A percentile compares a stretch with the other conserved stretches of the same genome.
Evolutionary conservation across 2,113 vertebrate genomes (phyloP).

Genomic region (Aptenodytes patagonicus): DNA sequence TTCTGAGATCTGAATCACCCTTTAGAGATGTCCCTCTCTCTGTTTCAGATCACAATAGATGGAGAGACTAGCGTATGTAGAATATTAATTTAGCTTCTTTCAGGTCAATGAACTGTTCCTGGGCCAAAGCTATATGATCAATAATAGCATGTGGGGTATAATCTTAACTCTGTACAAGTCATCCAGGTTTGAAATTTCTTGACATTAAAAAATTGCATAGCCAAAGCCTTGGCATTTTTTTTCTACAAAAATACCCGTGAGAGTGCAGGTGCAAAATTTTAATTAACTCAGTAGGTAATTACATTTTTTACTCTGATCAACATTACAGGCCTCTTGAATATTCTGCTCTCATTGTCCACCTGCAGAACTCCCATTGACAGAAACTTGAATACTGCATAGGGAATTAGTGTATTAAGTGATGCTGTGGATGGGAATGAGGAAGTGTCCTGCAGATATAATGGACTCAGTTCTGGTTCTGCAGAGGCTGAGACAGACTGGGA

Average conservation of each 20-base stretch:
- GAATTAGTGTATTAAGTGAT: not conserved
- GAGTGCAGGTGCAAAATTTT: slow-evolving; percentile 30
- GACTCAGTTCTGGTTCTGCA: not conserved
- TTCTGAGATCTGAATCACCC: not conserved
- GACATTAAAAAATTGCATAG: not conserved
- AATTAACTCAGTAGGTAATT: slow-evolving; percentile 30
- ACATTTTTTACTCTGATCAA: not conserved
- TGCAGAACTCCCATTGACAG: not conserved
- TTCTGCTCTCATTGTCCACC: not conserved
- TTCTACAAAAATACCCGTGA: not conserved
- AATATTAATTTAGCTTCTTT: not conserved
- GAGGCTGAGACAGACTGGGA: not conserved
- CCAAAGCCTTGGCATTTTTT: not conserved
- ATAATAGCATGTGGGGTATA: not conserved
- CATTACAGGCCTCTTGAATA: not conserved
- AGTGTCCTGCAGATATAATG: not conserved
- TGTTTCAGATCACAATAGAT: not conserved
- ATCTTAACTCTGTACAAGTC: not conserved
- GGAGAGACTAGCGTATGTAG: not conserved
- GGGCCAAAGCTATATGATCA: not conserved
- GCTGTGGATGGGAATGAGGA: not conserved
- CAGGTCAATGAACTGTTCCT: not conserved
- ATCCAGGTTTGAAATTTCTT: not conserved
- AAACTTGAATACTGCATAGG: not conserved
- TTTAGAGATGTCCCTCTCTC: not conserved